phyloP scores from a whole-genome alignment of 2,888 invertebrate species.

The Lissocephala sabroskyi region DNA sequence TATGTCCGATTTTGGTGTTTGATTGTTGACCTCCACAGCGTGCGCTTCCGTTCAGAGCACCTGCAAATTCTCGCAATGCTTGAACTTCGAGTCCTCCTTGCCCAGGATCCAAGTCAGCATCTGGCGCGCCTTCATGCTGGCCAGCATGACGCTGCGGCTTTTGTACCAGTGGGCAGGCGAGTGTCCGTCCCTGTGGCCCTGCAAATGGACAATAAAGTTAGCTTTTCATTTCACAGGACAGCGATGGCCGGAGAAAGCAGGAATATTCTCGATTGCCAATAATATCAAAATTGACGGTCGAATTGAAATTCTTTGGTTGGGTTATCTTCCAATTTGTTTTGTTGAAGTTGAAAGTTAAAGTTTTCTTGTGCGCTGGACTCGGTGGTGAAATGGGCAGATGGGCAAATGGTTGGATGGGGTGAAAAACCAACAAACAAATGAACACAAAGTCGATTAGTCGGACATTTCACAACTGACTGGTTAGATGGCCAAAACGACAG shows the following conservation, averaged over 20 bases:
- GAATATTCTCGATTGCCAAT: not conserved
- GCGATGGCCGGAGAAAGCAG: not conserved
- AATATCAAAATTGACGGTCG: too few species aligned
- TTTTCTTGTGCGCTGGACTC: too few species aligned
- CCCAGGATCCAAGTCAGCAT: constrained; percentile 94
- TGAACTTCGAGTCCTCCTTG: constrained; percentile 92
- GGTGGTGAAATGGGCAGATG: too few species aligned
- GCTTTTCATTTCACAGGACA: too few species aligned
- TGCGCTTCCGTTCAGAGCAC: constrained; percentile 78
- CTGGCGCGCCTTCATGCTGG: constrained; percentile 91
- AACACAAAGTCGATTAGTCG: too few species aligned
- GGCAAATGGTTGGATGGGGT: too few species aligned
- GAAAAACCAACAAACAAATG: too few species aligned
- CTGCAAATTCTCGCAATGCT: constrained; percentile 91
- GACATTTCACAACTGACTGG: too few species aligned
- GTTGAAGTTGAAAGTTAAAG: too few species aligned
- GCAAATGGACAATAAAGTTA: constrained; percentile 7
- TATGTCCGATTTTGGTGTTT: constrained; percentile 27
- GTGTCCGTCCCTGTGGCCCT: constrained; percentile 71
- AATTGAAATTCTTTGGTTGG: too few species aligned
- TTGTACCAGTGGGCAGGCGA: constrained; percentile 87
- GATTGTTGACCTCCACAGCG: constrained; percentile 3
- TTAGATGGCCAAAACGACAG: too few species aligned
- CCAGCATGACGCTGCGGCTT: constrained; percentile 86
- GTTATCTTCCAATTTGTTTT: too few species aligned